Conservation (phyloP, 2,888 invertebrate genomes). For the Pseudococcus viburni region DNA sequence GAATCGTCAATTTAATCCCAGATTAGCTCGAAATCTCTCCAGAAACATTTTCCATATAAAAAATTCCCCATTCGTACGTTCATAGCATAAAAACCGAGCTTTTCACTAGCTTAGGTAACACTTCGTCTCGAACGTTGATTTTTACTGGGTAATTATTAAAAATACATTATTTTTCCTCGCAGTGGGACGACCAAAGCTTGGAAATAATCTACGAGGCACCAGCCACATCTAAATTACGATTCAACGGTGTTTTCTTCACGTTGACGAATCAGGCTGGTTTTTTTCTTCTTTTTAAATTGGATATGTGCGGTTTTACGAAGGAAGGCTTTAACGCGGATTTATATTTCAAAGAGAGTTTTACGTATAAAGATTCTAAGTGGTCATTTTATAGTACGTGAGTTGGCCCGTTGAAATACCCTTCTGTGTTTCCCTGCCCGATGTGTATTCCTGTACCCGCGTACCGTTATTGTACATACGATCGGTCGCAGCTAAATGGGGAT, state of each 20-base stretch:
- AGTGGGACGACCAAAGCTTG: no score
- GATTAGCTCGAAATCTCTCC: not conserved
- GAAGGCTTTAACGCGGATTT: conserved; percentile 24
- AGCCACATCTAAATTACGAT: not conserved
- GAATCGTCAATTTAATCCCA: not conserved
- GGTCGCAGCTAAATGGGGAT: conserved; percentile 23
- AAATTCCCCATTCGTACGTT: not conserved
- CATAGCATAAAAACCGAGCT: no score
- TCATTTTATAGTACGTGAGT: conserved; percentile 33
- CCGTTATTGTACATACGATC: not conserved
- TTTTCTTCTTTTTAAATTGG: not conserved
- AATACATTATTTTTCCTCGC: no score
- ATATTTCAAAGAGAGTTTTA: conserved; percentile 44
- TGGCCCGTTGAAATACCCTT: conserved; percentile 18
- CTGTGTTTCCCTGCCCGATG: not conserved
- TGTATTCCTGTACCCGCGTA: not conserved
- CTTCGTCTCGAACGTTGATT: no score
- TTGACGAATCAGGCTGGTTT: conserved; percentile 15
- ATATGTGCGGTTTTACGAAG: conserved; percentile 17
- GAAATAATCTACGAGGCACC: no score
- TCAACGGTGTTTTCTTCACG: not conserved
- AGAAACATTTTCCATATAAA: not conserved
- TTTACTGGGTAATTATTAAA: no score
- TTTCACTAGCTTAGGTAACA: no score
- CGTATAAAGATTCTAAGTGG: conserved; percentile 31